A percentile compares a stretch with the other conserved stretches of the same genome.
These are phyloP conservation scores for Nasonia giraulti DNA, from an alignment of 1,140 invertebrate species.

Conservation along the genomic window DNA sequence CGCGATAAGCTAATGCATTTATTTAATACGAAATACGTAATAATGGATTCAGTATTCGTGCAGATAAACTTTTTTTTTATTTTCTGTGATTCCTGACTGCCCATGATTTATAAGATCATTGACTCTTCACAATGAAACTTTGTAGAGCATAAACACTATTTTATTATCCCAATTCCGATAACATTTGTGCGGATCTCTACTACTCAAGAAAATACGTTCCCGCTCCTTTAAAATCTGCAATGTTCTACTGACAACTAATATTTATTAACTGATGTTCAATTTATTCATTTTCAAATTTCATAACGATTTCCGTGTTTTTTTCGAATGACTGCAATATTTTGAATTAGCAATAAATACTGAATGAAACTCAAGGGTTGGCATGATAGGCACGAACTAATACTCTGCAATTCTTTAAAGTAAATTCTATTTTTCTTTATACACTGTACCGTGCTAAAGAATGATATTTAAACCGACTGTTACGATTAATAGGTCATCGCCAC, in stretches of 20 bases:
- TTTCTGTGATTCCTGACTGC: conserved; percentile 46
- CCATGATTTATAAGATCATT: conserved; percentile 6
- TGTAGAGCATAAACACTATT: conserved; percentile 20
- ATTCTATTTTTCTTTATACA: conserved; percentile 40
- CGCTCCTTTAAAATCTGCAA: background rate
- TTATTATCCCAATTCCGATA: background rate
- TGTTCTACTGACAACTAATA: background rate
- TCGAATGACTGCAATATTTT: conserved; percentile 1
- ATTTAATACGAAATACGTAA: conserved; percentile 47
- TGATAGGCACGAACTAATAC: conserved; percentile 4
- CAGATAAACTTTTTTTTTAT: conserved; percentile 35
- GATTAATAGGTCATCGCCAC: conserved; percentile 32
- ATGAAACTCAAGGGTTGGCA: background rate
- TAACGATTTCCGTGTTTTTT: background rate
- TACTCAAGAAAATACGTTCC: background rate
- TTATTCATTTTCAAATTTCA: no score
- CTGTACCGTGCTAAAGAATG: background rate
- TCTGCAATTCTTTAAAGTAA: conserved; percentile 32
- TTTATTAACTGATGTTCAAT: background rate
- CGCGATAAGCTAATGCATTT: conserved; percentile 44
- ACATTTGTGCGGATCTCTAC: background rate
- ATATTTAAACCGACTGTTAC: conserved; percentile 13
- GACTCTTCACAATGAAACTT: conserved; percentile 22
- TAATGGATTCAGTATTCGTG: conserved; percentile 41
- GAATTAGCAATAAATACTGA: conserved; percentile 7